Base-by-base conservation (phyloP, 2,888 invertebrate species). In the Hofmannophila pseudospretella region DNA sequence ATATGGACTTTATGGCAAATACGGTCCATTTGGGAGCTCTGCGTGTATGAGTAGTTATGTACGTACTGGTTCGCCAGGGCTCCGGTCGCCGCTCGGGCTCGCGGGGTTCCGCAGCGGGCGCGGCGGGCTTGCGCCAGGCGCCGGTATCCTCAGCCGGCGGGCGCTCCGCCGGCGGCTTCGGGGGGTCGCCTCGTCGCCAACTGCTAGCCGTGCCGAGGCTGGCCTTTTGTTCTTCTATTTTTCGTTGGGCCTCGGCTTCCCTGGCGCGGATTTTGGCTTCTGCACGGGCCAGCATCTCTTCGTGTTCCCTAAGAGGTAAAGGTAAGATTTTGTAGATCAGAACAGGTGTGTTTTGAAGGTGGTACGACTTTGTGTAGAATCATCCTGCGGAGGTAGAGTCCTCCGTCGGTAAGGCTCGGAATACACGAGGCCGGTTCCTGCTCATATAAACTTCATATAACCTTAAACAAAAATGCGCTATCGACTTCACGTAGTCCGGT, bases 211-310 rank as follows among this genome's bases (percentile, higher is more conserved):
- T 74, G 60, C 66, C 77, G 1, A 55, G 45, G 5, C 66, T 44
- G 0, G 67, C 42, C 45, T 68, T 72, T 57, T 85, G 72, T 27
- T 76, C 75, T 30, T 86, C 82, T 8, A 92, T 70, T 52, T 90
- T 91, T 2, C 90, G 88, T 32, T 91, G 91, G 0, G 92, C 89
- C 48, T 94, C 94, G 4, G 92, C 93, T 42, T 94, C 93, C 51
- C 90, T 91, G 9, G 90, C 91, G 26, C 91, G 87, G 1, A 88
- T 89, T 49, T 90, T 91, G 9, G 91, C 92, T 3, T 91, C 90
- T 0, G 87, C 84, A 32, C 90, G 88, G 23, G 93, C 92, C 27
- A 92, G 65, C 82, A 90, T 90, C 41, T 92, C 93, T 49, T 89
- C 77, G 66, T 90, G 90, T 68, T 90, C 93, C 67, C 85, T 91